phyloP scores from a whole-genome alignment of 2,113 vertebrate genomes.

The Meriones unguiculatus region DNA sequence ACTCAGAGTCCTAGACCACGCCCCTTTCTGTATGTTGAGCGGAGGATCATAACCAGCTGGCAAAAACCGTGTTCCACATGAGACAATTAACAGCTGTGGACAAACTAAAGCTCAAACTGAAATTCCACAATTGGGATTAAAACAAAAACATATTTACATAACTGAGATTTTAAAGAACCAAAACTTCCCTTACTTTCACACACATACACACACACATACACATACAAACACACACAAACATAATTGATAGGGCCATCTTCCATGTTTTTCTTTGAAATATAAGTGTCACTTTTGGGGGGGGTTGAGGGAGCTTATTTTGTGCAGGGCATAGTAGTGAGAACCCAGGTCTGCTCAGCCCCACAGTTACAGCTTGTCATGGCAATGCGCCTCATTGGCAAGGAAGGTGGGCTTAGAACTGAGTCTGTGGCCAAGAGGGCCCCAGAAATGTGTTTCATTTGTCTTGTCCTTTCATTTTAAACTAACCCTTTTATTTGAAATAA shows the following conservation, averaged over 20 bases:
- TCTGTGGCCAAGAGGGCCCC: not conserved
- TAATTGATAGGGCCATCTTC: not conserved
- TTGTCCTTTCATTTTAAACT: not conserved
- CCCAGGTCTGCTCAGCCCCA: not conserved
- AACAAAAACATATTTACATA: no score
- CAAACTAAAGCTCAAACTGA: no score
- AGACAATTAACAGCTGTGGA: no score
- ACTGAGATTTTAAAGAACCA: no score
- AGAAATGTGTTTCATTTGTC: not conserved
- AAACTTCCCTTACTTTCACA: no score
- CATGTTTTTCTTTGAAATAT: slow-evolving; percentile 20
- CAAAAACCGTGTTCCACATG: no score
- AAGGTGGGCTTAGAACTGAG: not conserved
- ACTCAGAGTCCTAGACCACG: no score
- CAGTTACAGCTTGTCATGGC: not conserved
- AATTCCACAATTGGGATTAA: no score
- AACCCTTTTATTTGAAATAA: slow-evolving; percentile 54
- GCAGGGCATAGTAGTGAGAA: not conserved
- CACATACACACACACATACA: no score
- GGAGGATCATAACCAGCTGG: no score
- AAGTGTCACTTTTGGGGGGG: not conserved
- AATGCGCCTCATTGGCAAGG: not conserved
- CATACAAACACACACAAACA: not conserved
- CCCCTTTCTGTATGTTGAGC: no score
- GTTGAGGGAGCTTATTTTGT: not conserved